phyloP scores from a whole-genome alignment of 1,140 invertebrate species.

The Drosophila pruinosa region DNA sequence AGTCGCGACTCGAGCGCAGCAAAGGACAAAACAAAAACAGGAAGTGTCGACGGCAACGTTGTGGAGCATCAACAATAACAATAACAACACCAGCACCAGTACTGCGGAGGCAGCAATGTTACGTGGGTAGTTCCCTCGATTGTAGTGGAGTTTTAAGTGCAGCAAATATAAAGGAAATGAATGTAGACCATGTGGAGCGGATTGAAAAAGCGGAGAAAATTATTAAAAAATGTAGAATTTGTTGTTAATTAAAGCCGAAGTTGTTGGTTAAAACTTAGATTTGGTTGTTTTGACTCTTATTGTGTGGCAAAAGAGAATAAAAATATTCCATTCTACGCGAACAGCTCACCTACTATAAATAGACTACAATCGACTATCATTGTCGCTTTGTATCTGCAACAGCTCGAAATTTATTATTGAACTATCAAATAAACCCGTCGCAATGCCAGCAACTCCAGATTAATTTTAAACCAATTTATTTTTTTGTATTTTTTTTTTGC shows the following conservation, averaged over 20 bases:
- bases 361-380: conserved; percentile 19
- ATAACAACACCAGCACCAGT: conserved; percentile 11
- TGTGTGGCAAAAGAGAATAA: too few relatives aligned
- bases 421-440: too few relatives aligned
- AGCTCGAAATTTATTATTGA: conserved; percentile 24
- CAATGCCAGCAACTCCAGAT: too few relatives aligned
- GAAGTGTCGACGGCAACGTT: conserved; percentile 50
- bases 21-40: conserved; percentile 55
- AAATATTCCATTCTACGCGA: not conserved
- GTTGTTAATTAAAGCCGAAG: too few relatives aligned
- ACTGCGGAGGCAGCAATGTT: conserved; percentile 4
- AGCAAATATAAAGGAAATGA: not conserved
- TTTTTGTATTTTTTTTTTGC: too few relatives aligned
- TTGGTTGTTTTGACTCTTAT: too few relatives aligned
- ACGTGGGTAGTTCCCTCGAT: not conserved
- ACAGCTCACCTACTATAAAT: conserved; percentile 1
- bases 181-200: not conserved
- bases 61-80: conserved; percentile 16
- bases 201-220: not conserved
- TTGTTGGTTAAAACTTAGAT: too few relatives aligned
- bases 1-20: conserved; percentile 27
- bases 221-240: not conserved
- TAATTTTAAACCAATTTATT: too few relatives aligned
- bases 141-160: not conserved
- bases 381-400: conserved; percentile 40